Percentiles rank a stretch among this genome's conserved stretches.
Evolutionary conservation across 2,888 invertebrate genomes (phyloP).

Genomic region (Allygus modestus): DNA sequence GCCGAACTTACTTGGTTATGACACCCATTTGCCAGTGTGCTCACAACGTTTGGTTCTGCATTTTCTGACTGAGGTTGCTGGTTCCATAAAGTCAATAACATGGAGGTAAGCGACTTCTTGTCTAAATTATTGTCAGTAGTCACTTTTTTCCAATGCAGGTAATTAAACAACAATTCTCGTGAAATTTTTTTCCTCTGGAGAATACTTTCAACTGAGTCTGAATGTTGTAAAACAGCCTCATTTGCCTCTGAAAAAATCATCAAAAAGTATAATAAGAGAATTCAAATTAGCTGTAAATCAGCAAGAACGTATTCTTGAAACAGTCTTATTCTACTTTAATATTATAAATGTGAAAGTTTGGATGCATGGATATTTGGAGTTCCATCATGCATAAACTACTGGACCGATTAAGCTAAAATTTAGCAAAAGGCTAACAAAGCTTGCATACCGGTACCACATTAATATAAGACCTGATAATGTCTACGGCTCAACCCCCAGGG

Average conservation of each 20-base stretch:
- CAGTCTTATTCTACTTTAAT: too few relatives aligned
- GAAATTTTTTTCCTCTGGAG: slow-evolving; percentile 77
- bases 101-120: slow-evolving; percentile 11
- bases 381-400: too few relatives aligned
- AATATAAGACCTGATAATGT: too few relatives aligned
- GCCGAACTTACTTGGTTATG: not conserved
- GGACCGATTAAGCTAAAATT: too few relatives aligned
- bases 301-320: too few relatives aligned
- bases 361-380: too few relatives aligned
- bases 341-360: too few relatives aligned
- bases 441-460: too few relatives aligned
- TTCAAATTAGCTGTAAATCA: slow-evolving; percentile 49
- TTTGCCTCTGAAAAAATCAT: slow-evolving; percentile 76
- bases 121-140: slow-evolving; percentile 70
- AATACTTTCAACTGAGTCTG: slow-evolving; percentile 75
- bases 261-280: slow-evolving; percentile 62
- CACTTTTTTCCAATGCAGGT: slow-evolving; percentile 76
- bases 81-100: slow-evolving; percentile 22
- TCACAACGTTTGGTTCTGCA: not conserved
- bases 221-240: slow-evolving; percentile 76
- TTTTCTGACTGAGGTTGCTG: not conserved
- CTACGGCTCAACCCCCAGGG: too few relatives aligned
- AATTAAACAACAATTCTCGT: slow-evolving; percentile 77
- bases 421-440: too few relatives aligned
- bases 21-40: not conserved